A percentile compares a stretch with the other conserved stretches of the same genome.
Evolutionary conservation across 64 coral and sea anemone species (phyloP).

Genomic region (Stichodactyla mertensii): DNA sequence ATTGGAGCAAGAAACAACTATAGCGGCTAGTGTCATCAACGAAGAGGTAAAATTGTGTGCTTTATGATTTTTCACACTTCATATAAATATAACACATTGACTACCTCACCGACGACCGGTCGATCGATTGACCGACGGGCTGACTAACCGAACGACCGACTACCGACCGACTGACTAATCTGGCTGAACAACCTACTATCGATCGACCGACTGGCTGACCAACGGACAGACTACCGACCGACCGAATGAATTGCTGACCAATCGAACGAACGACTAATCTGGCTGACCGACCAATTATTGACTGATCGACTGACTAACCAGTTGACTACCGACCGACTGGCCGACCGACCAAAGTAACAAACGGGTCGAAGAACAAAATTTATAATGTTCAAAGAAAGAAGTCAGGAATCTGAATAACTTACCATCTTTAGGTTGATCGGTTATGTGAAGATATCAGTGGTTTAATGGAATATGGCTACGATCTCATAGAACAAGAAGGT

Average conservation of each 20-base stretch:
- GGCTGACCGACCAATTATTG: not conserved
- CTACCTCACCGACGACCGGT: not conserved
- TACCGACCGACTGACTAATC: not conserved
- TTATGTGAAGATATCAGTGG: slow-evolving; percentile 71
- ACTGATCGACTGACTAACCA: not conserved
- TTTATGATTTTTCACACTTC: not conserved
- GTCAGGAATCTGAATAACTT: too few relatives aligned
- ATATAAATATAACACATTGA: too few relatives aligned
- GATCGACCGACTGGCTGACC: not conserved
- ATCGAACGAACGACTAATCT: too few relatives aligned
- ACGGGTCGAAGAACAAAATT: not conserved
- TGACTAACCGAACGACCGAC: not conserved
- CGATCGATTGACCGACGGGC: not conserved
- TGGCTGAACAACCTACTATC: too few relatives aligned
- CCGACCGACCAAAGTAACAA: too few relatives aligned
- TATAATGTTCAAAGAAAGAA: not conserved
- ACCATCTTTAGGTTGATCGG: slow-evolving; percentile 48
- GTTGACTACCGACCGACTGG: too few relatives aligned
- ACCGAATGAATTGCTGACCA: too few relatives aligned
- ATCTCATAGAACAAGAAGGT: slow-evolving; percentile 71
- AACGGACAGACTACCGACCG: too few relatives aligned
- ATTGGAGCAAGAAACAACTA: slow-evolving; percentile 59
- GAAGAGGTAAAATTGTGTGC: slow-evolving; percentile 41
- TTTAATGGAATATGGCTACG: slow-evolving; percentile 76
- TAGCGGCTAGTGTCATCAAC: slow-evolving; percentile 42